Percentiles rank a stretch among this genome's conserved stretches.
Evolutionary conservation across 2,113 vertebrate species (phyloP).

Genomic region (Leptobrachium leishanense): DNA sequence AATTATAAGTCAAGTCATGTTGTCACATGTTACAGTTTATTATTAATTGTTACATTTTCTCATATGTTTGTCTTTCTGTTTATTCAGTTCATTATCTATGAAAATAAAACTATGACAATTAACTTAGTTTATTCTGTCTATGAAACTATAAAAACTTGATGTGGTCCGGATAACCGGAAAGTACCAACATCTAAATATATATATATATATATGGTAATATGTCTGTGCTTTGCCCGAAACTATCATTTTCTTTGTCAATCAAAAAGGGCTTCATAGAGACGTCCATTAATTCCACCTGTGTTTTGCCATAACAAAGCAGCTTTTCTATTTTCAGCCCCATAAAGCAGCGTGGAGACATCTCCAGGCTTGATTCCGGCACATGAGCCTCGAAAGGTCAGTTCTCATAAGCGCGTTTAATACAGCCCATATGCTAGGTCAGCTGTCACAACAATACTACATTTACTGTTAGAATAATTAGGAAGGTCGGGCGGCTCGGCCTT

Average conservation of each 20-base stretch:
- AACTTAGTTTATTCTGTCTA: too few species aligned
- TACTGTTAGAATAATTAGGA: slow-evolving; percentile 14
- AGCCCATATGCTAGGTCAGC: slow-evolving; percentile 16
- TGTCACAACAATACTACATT: slow-evolving; percentile 27
- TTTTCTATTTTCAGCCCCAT: slow-evolving; percentile 35
- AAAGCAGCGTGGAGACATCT: slow-evolving; percentile 13
- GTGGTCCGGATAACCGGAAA: too few species aligned
- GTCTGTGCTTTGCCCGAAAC: neutral
- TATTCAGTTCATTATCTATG: too few species aligned
- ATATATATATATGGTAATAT: neutral
- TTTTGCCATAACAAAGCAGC: slow-evolving; percentile 4
- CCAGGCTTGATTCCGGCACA: slow-evolving; percentile 1
- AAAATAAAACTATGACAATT: too few species aligned
- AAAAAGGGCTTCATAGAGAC: neutral
- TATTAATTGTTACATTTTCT: too few species aligned
- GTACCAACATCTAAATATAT: too few species aligned
- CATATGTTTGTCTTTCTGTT: too few species aligned
- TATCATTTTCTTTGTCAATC: slow-evolving; percentile 19
- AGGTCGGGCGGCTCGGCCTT: neutral
- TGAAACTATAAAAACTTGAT: too few species aligned
- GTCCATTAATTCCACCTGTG: neutral
- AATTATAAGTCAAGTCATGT: too few species aligned
- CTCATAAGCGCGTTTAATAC: slow-evolving; percentile 10
- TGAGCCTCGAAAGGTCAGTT: slow-evolving; percentile 19
- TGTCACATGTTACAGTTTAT: too few species aligned